phyloP scores from a whole-genome alignment of 2,797 vertebrate species.

The Eupleurogrammus muticus region DNA sequence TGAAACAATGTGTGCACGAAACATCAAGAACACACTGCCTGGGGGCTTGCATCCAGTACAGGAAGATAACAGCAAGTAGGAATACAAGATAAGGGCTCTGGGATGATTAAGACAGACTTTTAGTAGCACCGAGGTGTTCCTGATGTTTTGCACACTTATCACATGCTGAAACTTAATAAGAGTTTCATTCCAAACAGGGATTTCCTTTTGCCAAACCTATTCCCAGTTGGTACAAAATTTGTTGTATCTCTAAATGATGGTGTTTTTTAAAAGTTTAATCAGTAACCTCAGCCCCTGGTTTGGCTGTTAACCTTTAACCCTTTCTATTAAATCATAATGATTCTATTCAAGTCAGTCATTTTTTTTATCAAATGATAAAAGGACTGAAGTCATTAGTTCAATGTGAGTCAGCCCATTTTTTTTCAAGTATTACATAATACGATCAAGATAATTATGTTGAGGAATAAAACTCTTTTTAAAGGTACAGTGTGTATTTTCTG shows the following conservation, averaged over 20 bases:
- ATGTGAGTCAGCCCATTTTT: conserved; percentile 1
- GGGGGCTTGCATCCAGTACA: neutral
- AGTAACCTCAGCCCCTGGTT: conserved; percentile 21
- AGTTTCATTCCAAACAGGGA: conserved; percentile 50
- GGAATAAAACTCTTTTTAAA: conserved; percentile 47
- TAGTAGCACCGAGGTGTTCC: conserved; percentile 11
- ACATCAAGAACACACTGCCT: conserved; percentile 15
- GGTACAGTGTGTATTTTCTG: neutral
- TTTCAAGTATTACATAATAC: conserved; percentile 5
- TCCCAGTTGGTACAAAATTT: conserved; percentile 20
- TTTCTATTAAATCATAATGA: conserved; percentile 49
- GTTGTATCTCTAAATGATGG: conserved; percentile 37
- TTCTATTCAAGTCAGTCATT: conserved; percentile 37
- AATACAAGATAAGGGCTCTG: neutral
- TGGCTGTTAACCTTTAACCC: conserved; percentile 5
- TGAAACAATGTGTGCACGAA: neutral
- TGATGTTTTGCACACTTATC: conserved; percentile 26
- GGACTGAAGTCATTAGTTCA: conserved; percentile 25
- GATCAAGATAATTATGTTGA: conserved; percentile 10
- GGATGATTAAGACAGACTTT: conserved; percentile 3
- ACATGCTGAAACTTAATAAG: conserved; percentile 8
- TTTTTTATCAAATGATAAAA: conserved; percentile 54
- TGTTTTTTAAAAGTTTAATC: conserved; percentile 4
- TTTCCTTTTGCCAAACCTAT: conserved; percentile 22
- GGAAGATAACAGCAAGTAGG: neutral